Evolutionary conservation across 2,888 invertebrate species (phyloP), one percentile per base, ranked within the genome.

Genomic region (Spilosoma lubricipeda): DNA sequence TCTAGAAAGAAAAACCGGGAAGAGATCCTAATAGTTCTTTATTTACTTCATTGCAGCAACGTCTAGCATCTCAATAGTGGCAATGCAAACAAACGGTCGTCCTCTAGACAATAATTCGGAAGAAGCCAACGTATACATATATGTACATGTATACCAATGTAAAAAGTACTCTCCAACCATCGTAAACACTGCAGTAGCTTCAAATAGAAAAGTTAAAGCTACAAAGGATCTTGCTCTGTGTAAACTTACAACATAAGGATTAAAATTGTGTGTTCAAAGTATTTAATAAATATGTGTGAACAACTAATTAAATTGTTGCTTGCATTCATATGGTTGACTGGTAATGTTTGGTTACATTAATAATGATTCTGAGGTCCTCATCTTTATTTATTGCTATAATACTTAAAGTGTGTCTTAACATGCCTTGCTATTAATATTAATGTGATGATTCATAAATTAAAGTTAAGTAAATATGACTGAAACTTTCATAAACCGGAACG

Each of bases 31-130:
- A 77, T 73, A 77, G 73, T 71, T 75, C 73, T 77, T 79, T 78
- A 82, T 77, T 74, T 75, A 77, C 68, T 77, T 78, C 76, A 80
- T 70, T 82, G 74, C 76, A 81, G 84, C 74, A 78, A 77, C 78
- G 80, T 85, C 83, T 84, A 76, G 82, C 85, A 90, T 89, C 86
- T 89, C 89, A 89, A 90, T 91, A 91, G 87, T 87, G 86, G 77
- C 78, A 81, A 77, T 73, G 84, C 88, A 90, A 91, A 91, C 87
- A 90, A 84, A 88, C 87, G 87, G 84, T 84, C 86, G 85, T 86
- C 87, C 81, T 81, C 83, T 87, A 90, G 88, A 91, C 90, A 91
- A 90, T 90, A 82, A 84, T 85, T 85, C 82, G 79, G 81, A 74
- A 81, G 80, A 83, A 84, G 82, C 82, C 83, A 87, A 85, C 82